These are phyloP conservation scores for Clarias magur DNA, from an alignment of 2,113 vertebrate species.

Conservation along the genomic window DNA sequence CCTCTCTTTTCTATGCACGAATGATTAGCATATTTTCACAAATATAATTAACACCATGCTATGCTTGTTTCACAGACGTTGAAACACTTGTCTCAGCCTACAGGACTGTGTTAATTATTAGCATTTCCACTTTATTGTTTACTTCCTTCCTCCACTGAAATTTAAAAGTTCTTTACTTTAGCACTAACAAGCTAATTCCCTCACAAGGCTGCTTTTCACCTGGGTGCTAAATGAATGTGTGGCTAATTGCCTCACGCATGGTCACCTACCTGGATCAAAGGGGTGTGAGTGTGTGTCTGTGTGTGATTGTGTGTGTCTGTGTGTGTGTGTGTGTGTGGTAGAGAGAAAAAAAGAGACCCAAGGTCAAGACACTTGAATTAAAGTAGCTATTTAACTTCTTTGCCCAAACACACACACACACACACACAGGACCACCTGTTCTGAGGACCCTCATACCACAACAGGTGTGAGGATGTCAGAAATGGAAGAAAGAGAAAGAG, in stretches of 20 bases:
- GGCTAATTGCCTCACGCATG: conserved; percentile 55
- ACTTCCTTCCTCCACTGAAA: conserved; percentile 3
- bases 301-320: conserved; percentile 27
- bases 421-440: conserved; percentile 34
- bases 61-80: not conserved
- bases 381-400: conserved; percentile 54
- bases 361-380: conserved; percentile 42
- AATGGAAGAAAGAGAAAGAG: conserved; percentile 20
- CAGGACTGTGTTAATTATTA: conserved; percentile 46
- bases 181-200: conserved; percentile 39
- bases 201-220: conserved; percentile 36
- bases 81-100: conserved; percentile 35
- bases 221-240: conserved; percentile 56
- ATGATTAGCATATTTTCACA: not conserved
- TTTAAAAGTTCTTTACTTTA: conserved; percentile 40
- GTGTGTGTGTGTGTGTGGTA: not conserved
- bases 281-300: not conserved
- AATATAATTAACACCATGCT: not conserved
- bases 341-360: conserved; percentile 2
- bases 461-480: conserved; percentile 62
- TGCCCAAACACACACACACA: not conserved
- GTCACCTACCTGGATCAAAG: conserved; percentile 64
- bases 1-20: not conserved
- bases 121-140: conserved; percentile 4
- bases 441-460: conserved; percentile 60